Conservation (phyloP, 2,888 invertebrate genomes). For the Asteroscopus sphinx region DNA sequence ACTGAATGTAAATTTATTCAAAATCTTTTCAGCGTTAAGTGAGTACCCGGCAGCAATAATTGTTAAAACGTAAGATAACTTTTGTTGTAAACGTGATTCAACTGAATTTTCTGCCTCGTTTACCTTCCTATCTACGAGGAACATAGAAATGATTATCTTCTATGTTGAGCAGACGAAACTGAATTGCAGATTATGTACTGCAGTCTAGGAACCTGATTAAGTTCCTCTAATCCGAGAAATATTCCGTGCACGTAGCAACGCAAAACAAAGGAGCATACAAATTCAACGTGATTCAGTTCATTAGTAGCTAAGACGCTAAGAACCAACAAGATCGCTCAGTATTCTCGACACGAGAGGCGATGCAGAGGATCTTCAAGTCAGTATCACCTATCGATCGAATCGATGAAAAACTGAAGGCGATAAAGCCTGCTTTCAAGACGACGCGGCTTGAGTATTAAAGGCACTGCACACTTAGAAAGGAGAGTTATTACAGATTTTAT, state of each 20-base stretch:
- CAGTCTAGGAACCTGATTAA: slow-evolving; percentile 19
- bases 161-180: background rate
- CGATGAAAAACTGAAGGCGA: slow-evolving; percentile 18
- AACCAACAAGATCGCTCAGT: slow-evolving; percentile 19
- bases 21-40: slow-evolving; percentile 23
- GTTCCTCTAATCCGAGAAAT: slow-evolving; percentile 4
- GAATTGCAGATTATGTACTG: slow-evolving; percentile 11
- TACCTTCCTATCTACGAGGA: background rate
- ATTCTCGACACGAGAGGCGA: slow-evolving; percentile 17
- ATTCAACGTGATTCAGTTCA: slow-evolving; percentile 25
- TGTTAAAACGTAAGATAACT: slow-evolving; percentile 22
- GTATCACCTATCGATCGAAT: slow-evolving; percentile 19
- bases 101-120: slow-evolving; percentile 8
- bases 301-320: slow-evolving; percentile 28
- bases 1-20: slow-evolving; percentile 39
- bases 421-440: slow-evolving; percentile 17
- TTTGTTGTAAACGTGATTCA: slow-evolving; percentile 21
- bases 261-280: slow-evolving; percentile 35
- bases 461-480: background rate
- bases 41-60: slow-evolving; percentile 12
- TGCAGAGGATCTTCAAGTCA: slow-evolving; percentile 20
- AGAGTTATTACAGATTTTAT: background rate
- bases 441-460: background rate
- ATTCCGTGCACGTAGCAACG: slow-evolving; percentile 17
- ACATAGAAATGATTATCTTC: background rate